Conservation (phyloP, 2,888 invertebrate species). For the Nomada ferruginata region DNA sequence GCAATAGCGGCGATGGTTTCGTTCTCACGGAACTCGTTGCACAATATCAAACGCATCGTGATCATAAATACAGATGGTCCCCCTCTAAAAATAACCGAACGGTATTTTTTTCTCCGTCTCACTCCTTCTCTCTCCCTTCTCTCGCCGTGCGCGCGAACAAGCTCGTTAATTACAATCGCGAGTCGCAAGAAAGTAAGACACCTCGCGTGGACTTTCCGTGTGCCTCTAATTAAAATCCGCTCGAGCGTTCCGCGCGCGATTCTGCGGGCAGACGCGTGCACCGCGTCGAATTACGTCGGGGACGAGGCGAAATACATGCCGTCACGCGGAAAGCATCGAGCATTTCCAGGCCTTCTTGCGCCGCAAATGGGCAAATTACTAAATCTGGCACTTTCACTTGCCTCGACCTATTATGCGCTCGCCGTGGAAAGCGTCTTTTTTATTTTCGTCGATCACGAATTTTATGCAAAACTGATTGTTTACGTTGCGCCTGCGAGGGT, state of each 20-base stretch:
- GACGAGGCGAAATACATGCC: conserved; percentile 47
- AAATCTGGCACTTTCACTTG: conserved; percentile 69
- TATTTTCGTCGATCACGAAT: neutral
- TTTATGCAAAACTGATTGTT: neutral
- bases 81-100: conserved; percentile 39
- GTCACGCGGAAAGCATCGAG: conserved; percentile 63
- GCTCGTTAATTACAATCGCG: conserved; percentile 48
- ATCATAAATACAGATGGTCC: conserved; percentile 48
- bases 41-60: conserved; percentile 50
- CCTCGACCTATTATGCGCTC: conserved; percentile 55
- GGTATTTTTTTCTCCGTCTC: conserved; percentile 1
- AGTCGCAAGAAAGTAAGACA: conserved; percentile 43
- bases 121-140: neutral
- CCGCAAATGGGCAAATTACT: conserved; percentile 68
- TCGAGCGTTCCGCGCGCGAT: conserved; percentile 36
- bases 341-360: conserved; percentile 54
- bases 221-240: conserved; percentile 48
- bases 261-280: conserved; percentile 41
- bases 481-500: neutral
- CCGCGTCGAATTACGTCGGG: conserved; percentile 64
- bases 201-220: conserved; percentile 21
- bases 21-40: conserved; percentile 57
- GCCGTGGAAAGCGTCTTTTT: conserved; percentile 5
- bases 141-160: neutral
- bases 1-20: conserved; percentile 26